Conservation (phyloP, 1,140 invertebrate species). For the Meloidogyne hapla region DNA sequence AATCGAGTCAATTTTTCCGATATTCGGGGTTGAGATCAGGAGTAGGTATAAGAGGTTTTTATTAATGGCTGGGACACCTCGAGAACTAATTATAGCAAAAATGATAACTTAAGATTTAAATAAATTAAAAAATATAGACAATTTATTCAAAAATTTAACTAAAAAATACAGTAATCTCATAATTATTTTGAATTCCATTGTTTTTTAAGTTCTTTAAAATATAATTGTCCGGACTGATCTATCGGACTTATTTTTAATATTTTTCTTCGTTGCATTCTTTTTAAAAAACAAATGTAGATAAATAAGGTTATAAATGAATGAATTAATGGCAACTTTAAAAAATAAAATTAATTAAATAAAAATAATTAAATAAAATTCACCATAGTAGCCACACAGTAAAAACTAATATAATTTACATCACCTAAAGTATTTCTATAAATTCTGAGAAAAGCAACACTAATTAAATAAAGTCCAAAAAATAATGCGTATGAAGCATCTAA, state of each 20-base stretch:
- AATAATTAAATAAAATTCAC: background rate
- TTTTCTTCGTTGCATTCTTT: background rate
- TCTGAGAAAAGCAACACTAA: background rate
- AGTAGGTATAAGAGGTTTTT: no score
- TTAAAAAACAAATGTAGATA: background rate
- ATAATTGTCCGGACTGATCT: background rate
- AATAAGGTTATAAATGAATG: background rate
- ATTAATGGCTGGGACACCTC: no score
- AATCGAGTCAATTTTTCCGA: no score
- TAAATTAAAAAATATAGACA: background rate
- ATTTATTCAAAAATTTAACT: background rate
- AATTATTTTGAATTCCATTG: background rate
- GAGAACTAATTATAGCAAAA: no score
- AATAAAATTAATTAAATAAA: no score
- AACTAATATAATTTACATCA: background rate
- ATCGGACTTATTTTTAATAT: background rate
- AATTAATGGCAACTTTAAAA: background rate
- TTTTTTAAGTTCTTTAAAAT: background rate
- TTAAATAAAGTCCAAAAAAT: constrained; percentile 6
- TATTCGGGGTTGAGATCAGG: no score
- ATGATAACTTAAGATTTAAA: no score
- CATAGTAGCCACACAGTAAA: background rate
- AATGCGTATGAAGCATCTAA: constrained; percentile 23
- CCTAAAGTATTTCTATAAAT: background rate
- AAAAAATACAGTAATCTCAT: background rate